Conservation (phyloP, 2,113 vertebrate genomes). For the Syngnathoides biaculeatus region DNA sequence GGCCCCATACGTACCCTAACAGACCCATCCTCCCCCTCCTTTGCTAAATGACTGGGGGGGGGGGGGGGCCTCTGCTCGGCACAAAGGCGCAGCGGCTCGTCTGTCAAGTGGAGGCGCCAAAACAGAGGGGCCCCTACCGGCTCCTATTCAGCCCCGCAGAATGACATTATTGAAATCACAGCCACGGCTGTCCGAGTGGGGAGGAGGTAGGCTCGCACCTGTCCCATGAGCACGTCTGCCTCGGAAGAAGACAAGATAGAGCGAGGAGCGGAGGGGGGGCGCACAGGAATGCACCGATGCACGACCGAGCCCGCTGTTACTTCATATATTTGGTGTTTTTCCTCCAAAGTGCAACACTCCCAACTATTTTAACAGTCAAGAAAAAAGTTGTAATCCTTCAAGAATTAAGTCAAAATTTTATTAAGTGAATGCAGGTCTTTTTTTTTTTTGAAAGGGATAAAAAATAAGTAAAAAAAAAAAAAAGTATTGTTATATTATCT, state of each 20-base stretch:
- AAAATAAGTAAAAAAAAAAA: too few relatives aligned
- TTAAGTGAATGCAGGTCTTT: not conserved
- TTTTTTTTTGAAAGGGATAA: too few relatives aligned
- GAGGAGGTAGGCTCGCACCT: slow-evolving; percentile 60
- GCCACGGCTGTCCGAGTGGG: slow-evolving; percentile 45
- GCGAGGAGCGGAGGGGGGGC: not conserved
- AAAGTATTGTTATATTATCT: too few relatives aligned
- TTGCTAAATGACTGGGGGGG: slow-evolving; percentile 54
- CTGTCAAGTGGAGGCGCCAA: slow-evolving; percentile 56
- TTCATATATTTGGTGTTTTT: slow-evolving; percentile 15
- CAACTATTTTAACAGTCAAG: not conserved
- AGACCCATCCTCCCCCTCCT: slow-evolving; percentile 36
- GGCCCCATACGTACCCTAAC: slow-evolving; percentile 5
- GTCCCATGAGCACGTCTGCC: slow-evolving; percentile 48
- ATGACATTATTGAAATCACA: slow-evolving; percentile 67
- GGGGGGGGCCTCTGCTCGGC: slow-evolving; percentile 52
- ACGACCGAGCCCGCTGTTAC: slow-evolving; percentile 52
- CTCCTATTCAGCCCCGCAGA: slow-evolving; percentile 61
- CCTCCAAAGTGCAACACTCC: not conserved
- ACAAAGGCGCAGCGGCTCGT: slow-evolving; percentile 67
- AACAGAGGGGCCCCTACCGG: slow-evolving; percentile 51
- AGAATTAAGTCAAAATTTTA: not conserved
- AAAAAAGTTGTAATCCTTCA: not conserved
- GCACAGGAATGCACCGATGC: slow-evolving; percentile 44
- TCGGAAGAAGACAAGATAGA: slow-evolving; percentile 43